These are phyloP conservation scores for Tragelaphus strepsiceros DNA, from an alignment of 2,113 vertebrate species.

Conservation along the genomic window DNA sequence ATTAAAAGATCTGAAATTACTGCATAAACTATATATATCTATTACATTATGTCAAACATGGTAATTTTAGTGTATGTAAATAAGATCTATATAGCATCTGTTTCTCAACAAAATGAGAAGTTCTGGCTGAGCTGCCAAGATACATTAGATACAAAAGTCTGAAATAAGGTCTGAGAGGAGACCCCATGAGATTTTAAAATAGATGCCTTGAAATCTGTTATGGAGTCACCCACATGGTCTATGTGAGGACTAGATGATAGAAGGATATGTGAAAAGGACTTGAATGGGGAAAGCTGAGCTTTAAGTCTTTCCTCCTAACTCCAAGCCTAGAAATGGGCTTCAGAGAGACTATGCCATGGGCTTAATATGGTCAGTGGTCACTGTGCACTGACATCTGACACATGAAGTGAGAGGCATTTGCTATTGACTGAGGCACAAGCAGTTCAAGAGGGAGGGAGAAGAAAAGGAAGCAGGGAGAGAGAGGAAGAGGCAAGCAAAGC, in stretches of 20 bases:
- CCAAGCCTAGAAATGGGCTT: background rate
- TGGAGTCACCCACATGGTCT: background rate
- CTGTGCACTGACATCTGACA: background rate
- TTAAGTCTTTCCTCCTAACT: background rate
- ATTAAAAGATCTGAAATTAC: background rate
- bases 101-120: conserved; percentile 2
- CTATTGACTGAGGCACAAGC: background rate
- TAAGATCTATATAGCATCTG: background rate
- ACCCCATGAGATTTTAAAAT: background rate
- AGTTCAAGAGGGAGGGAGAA: background rate
- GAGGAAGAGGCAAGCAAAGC: background rate
- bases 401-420: background rate
- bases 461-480: background rate
- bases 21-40: background rate
- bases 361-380: background rate
- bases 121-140: background rate
- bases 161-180: background rate
- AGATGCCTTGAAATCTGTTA: background rate
- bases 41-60: background rate
- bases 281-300: background rate
- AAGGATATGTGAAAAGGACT: background rate
- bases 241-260: background rate
- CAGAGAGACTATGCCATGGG: background rate
- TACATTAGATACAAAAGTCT: background rate
- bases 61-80: background rate